Evolutionary conservation across 2,888 invertebrate species (phyloP).

Genomic region (Orthosia gracilis): DNA sequence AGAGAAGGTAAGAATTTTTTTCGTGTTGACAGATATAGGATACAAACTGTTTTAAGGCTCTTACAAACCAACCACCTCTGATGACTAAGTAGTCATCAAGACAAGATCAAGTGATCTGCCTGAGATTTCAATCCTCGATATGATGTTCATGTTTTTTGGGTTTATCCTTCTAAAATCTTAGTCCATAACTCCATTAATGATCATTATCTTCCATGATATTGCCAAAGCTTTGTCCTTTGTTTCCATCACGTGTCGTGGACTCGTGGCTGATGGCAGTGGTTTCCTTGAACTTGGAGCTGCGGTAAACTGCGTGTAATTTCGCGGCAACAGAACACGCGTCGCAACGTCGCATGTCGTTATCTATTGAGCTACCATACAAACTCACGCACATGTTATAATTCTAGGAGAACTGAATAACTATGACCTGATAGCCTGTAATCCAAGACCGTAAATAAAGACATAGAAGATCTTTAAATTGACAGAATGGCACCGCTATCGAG

Average conservation of each 20-base stretch:
- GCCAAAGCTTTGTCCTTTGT: slow-evolving; percentile 20
- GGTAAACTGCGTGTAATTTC: slow-evolving; percentile 59
- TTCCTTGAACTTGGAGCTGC: slow-evolving; percentile 73
- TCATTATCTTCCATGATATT: neutral
- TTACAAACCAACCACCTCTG: neutral
- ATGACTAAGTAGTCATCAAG: no score
- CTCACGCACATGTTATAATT: slow-evolving; percentile 18
- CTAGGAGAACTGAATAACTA: neutral
- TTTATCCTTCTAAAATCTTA: neutral
- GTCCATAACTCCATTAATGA: neutral
- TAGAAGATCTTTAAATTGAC: neutral
- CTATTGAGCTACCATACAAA: slow-evolving; percentile 37
- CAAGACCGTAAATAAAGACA: no score
- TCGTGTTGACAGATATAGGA: no score
- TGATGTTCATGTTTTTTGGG: neutral
- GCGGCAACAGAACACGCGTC: slow-evolving; percentile 56
- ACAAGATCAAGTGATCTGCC: no score
- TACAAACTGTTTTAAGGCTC: neutral
- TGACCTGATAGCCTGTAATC: neutral
- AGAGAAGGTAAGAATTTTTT: no score
- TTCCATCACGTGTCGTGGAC: slow-evolving; percentile 11
- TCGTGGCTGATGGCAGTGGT: slow-evolving; percentile 27
- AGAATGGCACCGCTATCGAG: neutral
- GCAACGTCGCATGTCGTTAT: slow-evolving; percentile 42
- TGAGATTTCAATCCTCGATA: neutral